Conservation (phyloP, 2,888 invertebrate genomes). For the Carterocephalus palaemon region DNA sequence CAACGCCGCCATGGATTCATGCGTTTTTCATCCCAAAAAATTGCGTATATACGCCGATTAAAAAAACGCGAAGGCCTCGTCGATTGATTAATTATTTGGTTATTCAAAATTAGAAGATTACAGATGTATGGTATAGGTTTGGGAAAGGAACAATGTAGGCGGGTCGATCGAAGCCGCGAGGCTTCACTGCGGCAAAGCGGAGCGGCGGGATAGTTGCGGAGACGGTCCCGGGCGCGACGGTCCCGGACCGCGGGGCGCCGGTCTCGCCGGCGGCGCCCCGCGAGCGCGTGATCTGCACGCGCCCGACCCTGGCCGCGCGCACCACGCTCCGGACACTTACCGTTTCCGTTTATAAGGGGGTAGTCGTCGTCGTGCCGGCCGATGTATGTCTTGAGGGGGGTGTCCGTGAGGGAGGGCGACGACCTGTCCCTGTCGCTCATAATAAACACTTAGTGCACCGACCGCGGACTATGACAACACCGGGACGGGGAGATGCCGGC, state of each 20-base stretch:
- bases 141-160: slow-evolving; percentile 46
- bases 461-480: slow-evolving; percentile 55
- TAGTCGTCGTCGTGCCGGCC: slow-evolving; percentile 90
- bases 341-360: slow-evolving; percentile 87
- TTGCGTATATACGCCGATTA: too few relatives aligned
- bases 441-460: slow-evolving; percentile 80
- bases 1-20: too few relatives aligned
- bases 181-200: slow-evolving; percentile 66
- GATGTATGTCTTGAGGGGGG: slow-evolving; percentile 91
- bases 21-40: too few relatives aligned
- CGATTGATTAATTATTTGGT: too few relatives aligned
- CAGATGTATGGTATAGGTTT: slow-evolving; percentile 32
- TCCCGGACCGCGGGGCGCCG: slow-evolving; percentile 37
- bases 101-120: too few relatives aligned
- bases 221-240: slow-evolving; percentile 23
- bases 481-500: slow-evolving; percentile 63
- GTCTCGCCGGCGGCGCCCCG: slow-evolving; percentile 31
- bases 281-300: slow-evolving; percentile 40
- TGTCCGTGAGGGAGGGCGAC: slow-evolving; percentile 92
- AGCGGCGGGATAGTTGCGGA: slow-evolving; percentile 25
- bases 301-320: slow-evolving; percentile 34
- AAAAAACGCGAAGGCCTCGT: too few relatives aligned
- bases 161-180: slow-evolving; percentile 66
- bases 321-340: slow-evolving; percentile 60
- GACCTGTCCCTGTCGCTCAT: slow-evolving; percentile 95